phyloP scores from a whole-genome alignment of 2,888 invertebrate species.

The Lepetodrilus schrolli region DNA sequence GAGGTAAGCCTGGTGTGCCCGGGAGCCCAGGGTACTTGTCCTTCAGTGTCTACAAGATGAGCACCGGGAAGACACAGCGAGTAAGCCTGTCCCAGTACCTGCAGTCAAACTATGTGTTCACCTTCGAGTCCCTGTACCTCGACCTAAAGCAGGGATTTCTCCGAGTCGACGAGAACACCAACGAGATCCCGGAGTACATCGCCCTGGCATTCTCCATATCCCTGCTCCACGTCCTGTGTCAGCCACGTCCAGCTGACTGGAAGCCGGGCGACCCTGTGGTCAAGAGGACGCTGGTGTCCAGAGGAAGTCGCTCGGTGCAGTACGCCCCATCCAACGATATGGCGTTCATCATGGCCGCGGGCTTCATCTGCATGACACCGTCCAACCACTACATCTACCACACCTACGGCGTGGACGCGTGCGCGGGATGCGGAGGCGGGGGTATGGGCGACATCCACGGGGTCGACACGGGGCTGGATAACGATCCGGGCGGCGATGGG shows the following conservation, averaged over 20 bases:
- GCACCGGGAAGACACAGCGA: conserved; percentile 52
- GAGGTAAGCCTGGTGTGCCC: conserved; percentile 63
- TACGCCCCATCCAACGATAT: conserved; percentile 67
- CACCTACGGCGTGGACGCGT: conserved; percentile 53
- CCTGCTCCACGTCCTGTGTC: conserved; percentile 77
- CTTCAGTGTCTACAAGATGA: conserved; percentile 62
- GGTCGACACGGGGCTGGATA: conserved; percentile 33
- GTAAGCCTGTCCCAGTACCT: conserved; percentile 52
- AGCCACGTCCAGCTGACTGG: conserved; percentile 72
- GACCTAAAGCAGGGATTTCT: conserved; percentile 66
- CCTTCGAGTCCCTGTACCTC: conserved; percentile 54
- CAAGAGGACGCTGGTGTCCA: background rate
- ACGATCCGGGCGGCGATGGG: conserved; percentile 29
- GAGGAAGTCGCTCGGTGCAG: conserved; percentile 49
- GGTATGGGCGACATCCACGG: conserved; percentile 26
- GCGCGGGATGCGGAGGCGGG: conserved; percentile 57
- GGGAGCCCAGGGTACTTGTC: conserved; percentile 70
- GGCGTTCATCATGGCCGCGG: conserved; percentile 75
- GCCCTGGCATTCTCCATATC: conserved; percentile 76
- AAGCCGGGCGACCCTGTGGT: conserved; percentile 36
- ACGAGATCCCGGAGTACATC: conserved; percentile 73
- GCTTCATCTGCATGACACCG: conserved; percentile 74
- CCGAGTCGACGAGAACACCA: conserved; percentile 48
- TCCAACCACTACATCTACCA: conserved; percentile 69
- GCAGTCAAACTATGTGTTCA: conserved; percentile 52